Conservation (phyloP, 1,140 invertebrate genomes). For the Drosophila guanche region DNA sequence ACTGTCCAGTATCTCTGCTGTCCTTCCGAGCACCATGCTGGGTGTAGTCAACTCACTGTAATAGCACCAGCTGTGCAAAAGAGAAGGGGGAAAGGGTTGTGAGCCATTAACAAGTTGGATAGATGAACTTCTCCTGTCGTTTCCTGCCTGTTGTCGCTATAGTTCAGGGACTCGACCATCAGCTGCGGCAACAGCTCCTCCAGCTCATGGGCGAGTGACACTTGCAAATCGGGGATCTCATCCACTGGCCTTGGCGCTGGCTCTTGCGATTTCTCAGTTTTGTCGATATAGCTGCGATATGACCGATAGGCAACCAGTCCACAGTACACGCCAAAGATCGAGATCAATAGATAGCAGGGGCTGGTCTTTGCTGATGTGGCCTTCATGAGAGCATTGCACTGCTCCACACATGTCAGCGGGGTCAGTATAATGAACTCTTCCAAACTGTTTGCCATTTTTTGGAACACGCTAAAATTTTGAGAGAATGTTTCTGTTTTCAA, state of each 20-base stretch:
- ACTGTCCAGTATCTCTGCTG: too few species aligned
- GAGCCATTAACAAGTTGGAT: not conserved
- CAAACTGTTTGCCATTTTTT: slow-evolving; percentile 11
- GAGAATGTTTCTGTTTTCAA: not conserved
- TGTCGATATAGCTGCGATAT: not conserved
- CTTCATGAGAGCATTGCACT: slow-evolving; percentile 21
- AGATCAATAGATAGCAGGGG: slow-evolving; percentile 12
- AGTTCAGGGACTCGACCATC: too few species aligned
- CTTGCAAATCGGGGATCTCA: too few species aligned
- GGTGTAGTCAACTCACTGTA: not conserved
- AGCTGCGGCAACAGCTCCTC: too few species aligned
- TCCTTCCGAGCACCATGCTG: not conserved
- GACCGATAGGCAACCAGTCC: slow-evolving; percentile 21
- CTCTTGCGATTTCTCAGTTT: not conserved
- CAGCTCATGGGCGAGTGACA: too few species aligned
- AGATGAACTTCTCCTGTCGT: not conserved
- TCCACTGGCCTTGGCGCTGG: too few species aligned
- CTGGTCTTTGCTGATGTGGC: not conserved
- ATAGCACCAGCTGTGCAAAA: slow-evolving; percentile 31
- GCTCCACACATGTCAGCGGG: slow-evolving; percentile 30
- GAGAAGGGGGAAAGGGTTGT: too few species aligned
- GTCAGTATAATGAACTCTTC: slow-evolving; percentile 45
- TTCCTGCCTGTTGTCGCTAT: slow-evolving; percentile 7
- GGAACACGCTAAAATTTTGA: slow-evolving; percentile 24
- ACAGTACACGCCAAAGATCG: slow-evolving; percentile 35